A percentile compares a stretch with the other conserved stretches of the same genome.
phyloP scores from a whole-genome alignment of 2,113 vertebrate genomes.

The Cygnus buccinator region DNA sequence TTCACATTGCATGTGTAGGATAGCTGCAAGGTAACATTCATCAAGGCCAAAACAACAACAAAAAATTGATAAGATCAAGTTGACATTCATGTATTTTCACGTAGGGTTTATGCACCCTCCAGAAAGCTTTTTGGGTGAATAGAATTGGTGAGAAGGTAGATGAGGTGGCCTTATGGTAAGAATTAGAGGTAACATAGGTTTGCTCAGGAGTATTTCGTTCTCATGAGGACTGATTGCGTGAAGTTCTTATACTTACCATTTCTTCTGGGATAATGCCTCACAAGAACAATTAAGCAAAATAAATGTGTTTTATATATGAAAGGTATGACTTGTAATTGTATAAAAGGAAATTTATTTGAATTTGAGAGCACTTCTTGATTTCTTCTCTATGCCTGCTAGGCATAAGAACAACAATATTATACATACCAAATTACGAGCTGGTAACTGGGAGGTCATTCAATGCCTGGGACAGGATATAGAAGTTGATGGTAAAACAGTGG shows the following conservation, averaged over 20 bases:
- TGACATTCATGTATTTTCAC: neutral
- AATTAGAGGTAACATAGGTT: neutral
- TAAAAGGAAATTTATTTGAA: neutral
- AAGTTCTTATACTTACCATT: neutral
- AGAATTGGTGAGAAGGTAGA: neutral
- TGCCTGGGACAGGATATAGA: neutral
- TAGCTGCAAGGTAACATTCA: neutral
- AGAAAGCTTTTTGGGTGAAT: neutral
- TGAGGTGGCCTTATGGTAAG: neutral
- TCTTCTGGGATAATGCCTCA: neutral
- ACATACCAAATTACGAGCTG: neutral
- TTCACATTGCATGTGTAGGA: neutral
- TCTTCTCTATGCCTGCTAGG: neutral
- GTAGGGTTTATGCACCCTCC: neutral
- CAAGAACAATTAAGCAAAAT: neutral
- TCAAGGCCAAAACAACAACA: neutral
- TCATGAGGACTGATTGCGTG: neutral
- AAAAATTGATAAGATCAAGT: neutral
- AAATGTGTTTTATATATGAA: rapidly evolving
- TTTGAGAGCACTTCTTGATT: neutral
- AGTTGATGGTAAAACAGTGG: neutral
- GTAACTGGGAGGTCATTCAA: neutral
- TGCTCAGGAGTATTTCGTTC: neutral
- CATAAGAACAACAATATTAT: neutral
- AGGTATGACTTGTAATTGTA: neutral